These are phyloP conservation scores for Temnothorax curvispinosus DNA, from an alignment of 1,140 invertebrate genomes.

Conservation along the genomic window DNA sequence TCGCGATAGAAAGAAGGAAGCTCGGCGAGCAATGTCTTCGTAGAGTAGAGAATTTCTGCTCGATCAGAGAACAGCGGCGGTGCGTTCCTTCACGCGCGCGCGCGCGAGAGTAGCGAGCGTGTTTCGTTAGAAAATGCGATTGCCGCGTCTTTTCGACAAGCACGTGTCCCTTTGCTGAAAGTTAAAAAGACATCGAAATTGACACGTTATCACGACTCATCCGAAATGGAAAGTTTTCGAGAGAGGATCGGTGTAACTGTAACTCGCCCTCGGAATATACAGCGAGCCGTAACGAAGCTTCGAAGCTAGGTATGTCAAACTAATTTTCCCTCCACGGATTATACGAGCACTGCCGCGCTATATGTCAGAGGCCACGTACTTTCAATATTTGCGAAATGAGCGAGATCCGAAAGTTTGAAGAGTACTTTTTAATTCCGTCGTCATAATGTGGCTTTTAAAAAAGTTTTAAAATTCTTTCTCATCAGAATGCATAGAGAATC, in stretches of 20 bases:
- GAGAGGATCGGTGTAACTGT: not conserved
- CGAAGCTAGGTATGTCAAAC: slow-evolving; percentile 28
- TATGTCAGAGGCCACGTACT: slow-evolving; percentile 12
- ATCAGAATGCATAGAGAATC: not conserved
- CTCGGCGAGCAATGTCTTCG: slow-evolving; percentile 1
- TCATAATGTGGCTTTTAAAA: not conserved
- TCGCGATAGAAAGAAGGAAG: slow-evolving; percentile 13
- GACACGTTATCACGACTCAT: slow-evolving; percentile 29
- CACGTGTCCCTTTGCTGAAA: not conserved
- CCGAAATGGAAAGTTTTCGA: not conserved
- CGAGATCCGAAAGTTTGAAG: slow-evolving; percentile 34
- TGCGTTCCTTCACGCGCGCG: slow-evolving; percentile 21
- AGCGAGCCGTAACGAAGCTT: slow-evolving; percentile 32
- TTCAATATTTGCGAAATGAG: slow-evolving; percentile 40
- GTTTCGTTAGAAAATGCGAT: slow-evolving; percentile 34
- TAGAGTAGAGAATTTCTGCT: slow-evolving; percentile 9
- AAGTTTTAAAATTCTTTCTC: slow-evolving; percentile 4
- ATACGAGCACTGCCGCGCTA: not conserved
- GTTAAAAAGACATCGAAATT: slow-evolving; percentile 11
- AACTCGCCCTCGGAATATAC: not conserved
- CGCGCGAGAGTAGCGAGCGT: not conserved
- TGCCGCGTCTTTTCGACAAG: not conserved
- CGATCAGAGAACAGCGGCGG: not conserved
- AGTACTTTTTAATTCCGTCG: slow-evolving; percentile 18
- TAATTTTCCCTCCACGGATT: slow-evolving; percentile 32